Percentiles rank a stretch among this genome's conserved stretches.
These are phyloP conservation scores for Exephanes ischioxanthus DNA, from an alignment of 2,888 invertebrate species.

Conservation along the genomic window DNA sequence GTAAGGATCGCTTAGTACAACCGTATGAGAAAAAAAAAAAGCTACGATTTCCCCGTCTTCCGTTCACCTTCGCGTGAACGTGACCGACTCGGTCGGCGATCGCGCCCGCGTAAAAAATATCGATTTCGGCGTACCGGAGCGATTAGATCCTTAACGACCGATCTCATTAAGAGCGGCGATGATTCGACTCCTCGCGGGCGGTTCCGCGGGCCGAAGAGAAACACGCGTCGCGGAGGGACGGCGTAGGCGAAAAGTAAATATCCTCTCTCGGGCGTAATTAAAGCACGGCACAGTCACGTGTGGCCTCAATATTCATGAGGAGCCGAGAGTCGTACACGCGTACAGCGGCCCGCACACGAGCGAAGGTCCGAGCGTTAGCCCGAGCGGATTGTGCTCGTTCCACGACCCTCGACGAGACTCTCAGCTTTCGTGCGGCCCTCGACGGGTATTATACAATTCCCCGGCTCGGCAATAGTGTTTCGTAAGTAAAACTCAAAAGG, in stretches of 20 bases:
- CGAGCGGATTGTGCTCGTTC: slow-evolving; percentile 52
- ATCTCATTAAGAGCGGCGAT: slow-evolving; percentile 37
- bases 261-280: slow-evolving; percentile 52
- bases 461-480: slow-evolving; percentile 32
- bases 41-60: slow-evolving; percentile 35
- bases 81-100: slow-evolving; percentile 41
- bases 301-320: slow-evolving; percentile 67
- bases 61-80: slow-evolving; percentile 46
- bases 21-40: slow-evolving; percentile 37
- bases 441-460: slow-evolving; percentile 27
- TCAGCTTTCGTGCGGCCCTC: slow-evolving; percentile 18
- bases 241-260: slow-evolving; percentile 55
- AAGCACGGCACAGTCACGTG: slow-evolving; percentile 57
- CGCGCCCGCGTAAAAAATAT: slow-evolving; percentile 27
- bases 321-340: slow-evolving; percentile 49
- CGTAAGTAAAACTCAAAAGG: slow-evolving; percentile 47
- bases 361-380: slow-evolving; percentile 42
- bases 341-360: background rate
- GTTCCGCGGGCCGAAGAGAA: background rate
- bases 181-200: slow-evolving; percentile 25
- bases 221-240: background rate
- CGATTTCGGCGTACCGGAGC: slow-evolving; percentile 36
- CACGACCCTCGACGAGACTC: slow-evolving; percentile 24
- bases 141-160: slow-evolving; percentile 33
- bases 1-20: slow-evolving; percentile 15